Evolutionary conservation across 1,140 invertebrate species (phyloP).

Genomic region (Drosophila burlai): DNA sequence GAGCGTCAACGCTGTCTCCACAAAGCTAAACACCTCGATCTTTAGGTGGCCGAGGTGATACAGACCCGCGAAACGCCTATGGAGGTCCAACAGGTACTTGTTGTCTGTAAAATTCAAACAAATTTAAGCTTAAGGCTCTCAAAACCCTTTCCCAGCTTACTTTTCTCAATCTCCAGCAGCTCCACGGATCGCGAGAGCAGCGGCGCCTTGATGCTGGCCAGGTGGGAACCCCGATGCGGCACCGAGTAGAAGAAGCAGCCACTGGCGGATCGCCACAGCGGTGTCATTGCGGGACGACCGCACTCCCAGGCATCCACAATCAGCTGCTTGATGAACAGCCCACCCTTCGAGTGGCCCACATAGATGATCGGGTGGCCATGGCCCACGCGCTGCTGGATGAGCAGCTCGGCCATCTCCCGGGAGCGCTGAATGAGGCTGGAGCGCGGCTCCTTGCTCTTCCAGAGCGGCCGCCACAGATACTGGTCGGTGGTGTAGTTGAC

Average conservation of each 20-base stretch:
- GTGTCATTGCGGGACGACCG: slow-evolving; percentile 68
- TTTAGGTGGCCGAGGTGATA: slow-evolving; percentile 85
- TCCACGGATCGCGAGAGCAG: slow-evolving; percentile 88
- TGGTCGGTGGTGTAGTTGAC: slow-evolving; percentile 90
- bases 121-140: neutral
- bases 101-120: slow-evolving; percentile 86
- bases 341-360: slow-evolving; percentile 91
- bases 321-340: slow-evolving; percentile 90
- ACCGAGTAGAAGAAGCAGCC: slow-evolving; percentile 91
- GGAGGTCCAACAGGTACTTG: slow-evolving; percentile 87
- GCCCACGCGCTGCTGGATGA: slow-evolving; percentile 87
- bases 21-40: slow-evolving; percentile 88
- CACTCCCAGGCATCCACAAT: slow-evolving; percentile 87
- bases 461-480: slow-evolving; percentile 89
- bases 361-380: slow-evolving; percentile 88
- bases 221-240: slow-evolving; percentile 89
- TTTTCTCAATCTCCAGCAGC: slow-evolving; percentile 87
- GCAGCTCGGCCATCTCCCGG: slow-evolving; percentile 88
- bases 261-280: slow-evolving; percentile 86
- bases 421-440: slow-evolving; percentile 88
- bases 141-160: slow-evolving; percentile 80
- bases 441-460: slow-evolving; percentile 88
- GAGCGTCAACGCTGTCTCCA: slow-evolving; percentile 89
- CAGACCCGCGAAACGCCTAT: slow-evolving; percentile 86
- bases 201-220: slow-evolving; percentile 89